Evolutionary conservation across 2,113 vertebrate species (phyloP).

Genomic region (Rhadina sibilatrix): DNA sequence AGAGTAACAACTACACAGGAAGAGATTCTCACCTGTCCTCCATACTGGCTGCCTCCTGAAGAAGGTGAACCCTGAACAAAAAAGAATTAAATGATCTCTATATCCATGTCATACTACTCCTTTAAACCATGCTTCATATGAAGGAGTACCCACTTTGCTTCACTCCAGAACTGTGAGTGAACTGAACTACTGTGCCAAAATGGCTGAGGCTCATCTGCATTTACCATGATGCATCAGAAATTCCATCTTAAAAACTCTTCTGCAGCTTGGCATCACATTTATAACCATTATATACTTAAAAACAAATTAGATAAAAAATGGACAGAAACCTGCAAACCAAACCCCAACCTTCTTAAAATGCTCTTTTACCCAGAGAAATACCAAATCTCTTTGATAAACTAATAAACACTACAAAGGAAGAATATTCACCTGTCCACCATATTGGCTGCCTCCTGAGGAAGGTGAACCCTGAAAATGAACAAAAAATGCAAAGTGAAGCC

Average conservation of each 20-base stretch:
- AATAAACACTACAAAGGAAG: not conserved
- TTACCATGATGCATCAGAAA: not conserved
- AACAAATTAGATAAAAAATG: not conserved
- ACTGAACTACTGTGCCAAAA: not conserved
- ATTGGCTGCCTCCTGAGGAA: slow-evolving; percentile 12
- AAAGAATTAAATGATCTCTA: not conserved
- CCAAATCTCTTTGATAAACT: not conserved
- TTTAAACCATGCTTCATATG: not conserved
- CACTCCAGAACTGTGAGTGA: not conserved
- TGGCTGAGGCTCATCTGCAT: not conserved
- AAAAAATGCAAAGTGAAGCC: not conserved
- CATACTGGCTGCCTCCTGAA: slow-evolving; percentile 44
- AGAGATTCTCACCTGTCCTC: slow-evolving; percentile 37
- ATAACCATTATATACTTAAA: not conserved
- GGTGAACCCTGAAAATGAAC: slow-evolving; percentile 1
- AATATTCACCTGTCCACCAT: slow-evolving; percentile 41
- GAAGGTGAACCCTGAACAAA: slow-evolving; percentile 12
- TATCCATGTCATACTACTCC: not conserved
- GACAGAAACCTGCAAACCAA: not conserved
- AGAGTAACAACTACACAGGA: not conserved
- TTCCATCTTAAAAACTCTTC: not conserved
- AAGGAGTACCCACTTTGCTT: not conserved
- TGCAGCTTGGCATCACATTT: not conserved
- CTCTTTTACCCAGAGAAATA: not conserved
- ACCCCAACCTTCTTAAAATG: not conserved